Evolutionary conservation across 1,140 invertebrate species (phyloP).

Genomic region (Drosophila hydei): DNA sequence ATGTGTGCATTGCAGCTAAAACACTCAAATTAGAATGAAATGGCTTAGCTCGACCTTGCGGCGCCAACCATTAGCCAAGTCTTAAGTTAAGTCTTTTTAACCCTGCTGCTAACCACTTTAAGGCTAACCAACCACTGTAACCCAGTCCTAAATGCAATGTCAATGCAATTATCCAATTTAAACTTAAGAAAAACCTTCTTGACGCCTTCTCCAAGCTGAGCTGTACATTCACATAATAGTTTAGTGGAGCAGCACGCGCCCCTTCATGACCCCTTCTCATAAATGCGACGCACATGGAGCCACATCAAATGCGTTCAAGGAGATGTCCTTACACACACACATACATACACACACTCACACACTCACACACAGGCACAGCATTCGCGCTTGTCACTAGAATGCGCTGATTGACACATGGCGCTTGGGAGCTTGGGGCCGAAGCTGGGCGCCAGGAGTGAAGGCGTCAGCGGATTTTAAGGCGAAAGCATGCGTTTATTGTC

Average conservation of each 20-base stretch:
- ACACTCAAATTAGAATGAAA: constrained; percentile 24
- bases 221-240: constrained; percentile 26
- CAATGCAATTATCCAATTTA: constrained; percentile 57
- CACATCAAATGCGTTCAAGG: constrained; percentile 59
- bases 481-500: constrained; percentile 62
- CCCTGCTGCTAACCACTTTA: background rate
- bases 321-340: constrained; percentile 48
- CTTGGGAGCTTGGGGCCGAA: constrained; percentile 25
- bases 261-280: background rate
- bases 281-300: constrained; percentile 32
- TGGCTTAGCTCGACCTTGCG: constrained; percentile 22
- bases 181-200: constrained; percentile 5
- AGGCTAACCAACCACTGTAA: background rate
- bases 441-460: background rate
- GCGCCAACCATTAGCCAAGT: constrained; percentile 17
- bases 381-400: constrained; percentile 8
- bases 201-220: background rate
- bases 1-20: constrained; percentile 10
- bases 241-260: constrained; percentile 58
- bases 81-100: background rate
- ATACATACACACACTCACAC: constrained; percentile 22
- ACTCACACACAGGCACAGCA: constrained; percentile 24
- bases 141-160: constrained; percentile 21
- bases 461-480: background rate
- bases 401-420: constrained; percentile 67